Conservation (phyloP, 2,113 vertebrate species). For the Orcinus orca region DNA sequence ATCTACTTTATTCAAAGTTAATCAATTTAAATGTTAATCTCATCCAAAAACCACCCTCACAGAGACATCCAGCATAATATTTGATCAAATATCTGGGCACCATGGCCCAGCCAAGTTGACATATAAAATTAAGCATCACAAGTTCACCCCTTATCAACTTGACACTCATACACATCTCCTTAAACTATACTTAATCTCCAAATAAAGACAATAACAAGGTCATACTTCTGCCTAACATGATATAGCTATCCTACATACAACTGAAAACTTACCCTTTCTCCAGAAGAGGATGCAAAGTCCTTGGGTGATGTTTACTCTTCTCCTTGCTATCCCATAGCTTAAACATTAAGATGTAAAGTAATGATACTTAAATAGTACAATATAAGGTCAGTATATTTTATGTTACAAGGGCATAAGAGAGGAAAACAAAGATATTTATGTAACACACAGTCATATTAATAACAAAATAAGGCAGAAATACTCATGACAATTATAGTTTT, state of each 20-base stretch:
- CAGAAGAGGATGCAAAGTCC: background rate
- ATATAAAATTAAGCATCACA: background rate
- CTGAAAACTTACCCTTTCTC: background rate
- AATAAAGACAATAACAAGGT: background rate
- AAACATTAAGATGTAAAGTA: accelerated
- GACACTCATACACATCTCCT: background rate
- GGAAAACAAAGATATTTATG: background rate
- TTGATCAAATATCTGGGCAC: background rate
- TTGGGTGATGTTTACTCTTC: background rate
- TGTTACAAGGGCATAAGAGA: background rate
- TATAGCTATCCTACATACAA: background rate
- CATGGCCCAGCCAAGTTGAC: background rate
- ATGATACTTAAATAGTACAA: background rate
- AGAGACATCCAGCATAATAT: background rate
- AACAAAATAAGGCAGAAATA: background rate
- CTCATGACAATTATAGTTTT: background rate
- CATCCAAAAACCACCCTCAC: background rate
- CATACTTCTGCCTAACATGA: background rate
- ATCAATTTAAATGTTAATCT: background rate
- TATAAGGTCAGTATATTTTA: background rate
- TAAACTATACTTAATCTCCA: background rate
- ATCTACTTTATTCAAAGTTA: background rate
- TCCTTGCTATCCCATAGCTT: background rate
- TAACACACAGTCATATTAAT: background rate
- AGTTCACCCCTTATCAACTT: too few species aligned